phyloP scores from a whole-genome alignment of 2,113 vertebrate genomes.

The Atrichornis clamosus region DNA sequence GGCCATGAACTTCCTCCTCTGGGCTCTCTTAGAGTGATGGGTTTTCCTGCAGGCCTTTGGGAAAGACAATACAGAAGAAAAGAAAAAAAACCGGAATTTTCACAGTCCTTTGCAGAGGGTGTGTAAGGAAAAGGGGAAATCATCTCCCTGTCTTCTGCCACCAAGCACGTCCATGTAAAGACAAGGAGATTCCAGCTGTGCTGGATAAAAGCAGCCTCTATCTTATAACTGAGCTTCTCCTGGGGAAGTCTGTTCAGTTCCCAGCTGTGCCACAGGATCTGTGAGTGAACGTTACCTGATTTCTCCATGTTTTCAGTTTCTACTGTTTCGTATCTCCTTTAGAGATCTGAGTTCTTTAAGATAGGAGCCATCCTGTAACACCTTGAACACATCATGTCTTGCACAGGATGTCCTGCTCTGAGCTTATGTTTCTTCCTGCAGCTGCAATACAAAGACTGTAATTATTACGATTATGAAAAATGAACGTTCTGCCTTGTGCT shows the following conservation, averaged over 20 bases:
- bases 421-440: not conserved
- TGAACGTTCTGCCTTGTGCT: not conserved
- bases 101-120: not conserved
- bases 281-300: not conserved
- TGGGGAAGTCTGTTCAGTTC: not conserved
- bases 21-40: not conserved
- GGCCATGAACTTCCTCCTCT: not conserved
- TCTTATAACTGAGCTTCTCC: not conserved
- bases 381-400: not conserved
- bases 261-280: not conserved
- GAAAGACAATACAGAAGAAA: not conserved
- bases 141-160: not conserved
- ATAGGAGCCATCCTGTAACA: not conserved
- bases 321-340: not conserved
- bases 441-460: not conserved
- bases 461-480: not conserved
- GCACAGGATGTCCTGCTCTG: not conserved
- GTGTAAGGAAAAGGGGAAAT: not conserved
- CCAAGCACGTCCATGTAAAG: not conserved
- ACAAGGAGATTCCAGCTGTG: not conserved
- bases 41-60: slow-evolving; percentile 6
- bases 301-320: not conserved
- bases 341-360: not conserved
- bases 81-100: not conserved
- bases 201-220: not conserved